Percentiles rank a stretch among this genome's conserved stretches.
These are phyloP conservation scores for Ancistrus triradiatus DNA, from an alignment of 2,113 vertebrate species.

Conservation along the genomic window DNA sequence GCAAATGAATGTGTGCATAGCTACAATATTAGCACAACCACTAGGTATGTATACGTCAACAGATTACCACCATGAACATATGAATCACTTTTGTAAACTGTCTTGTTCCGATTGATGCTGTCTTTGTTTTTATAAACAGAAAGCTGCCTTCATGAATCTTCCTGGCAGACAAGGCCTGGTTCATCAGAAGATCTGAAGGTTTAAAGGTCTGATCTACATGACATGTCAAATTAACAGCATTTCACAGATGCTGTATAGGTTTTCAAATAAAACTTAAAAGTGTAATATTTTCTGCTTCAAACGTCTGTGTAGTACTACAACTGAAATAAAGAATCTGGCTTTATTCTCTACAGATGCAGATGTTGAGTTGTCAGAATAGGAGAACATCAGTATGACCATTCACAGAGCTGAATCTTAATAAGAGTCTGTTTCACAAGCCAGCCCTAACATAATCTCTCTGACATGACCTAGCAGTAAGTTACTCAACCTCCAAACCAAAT, in stretches of 20 bases:
- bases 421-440: neutral
- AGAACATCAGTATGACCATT: constrained; percentile 21
- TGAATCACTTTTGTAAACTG: neutral
- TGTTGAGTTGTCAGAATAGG: constrained; percentile 20
- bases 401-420: neutral
- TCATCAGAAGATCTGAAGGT: too few species aligned
- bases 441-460: neutral
- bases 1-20: constrained; percentile 24
- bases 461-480: constrained; percentile 3
- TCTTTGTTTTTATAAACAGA: constrained; percentile 2
- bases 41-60: constrained; percentile 7
- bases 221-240: too few species aligned
- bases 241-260: too few species aligned
- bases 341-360: too few species aligned
- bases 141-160: constrained; percentile 6
- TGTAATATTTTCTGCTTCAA: too few species aligned
- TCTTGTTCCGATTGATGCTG: neutral
- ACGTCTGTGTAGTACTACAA: too few species aligned
- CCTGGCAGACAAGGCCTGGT: too few species aligned
- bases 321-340: too few species aligned
- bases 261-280: too few species aligned
- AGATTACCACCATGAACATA: neutral
- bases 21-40: constrained; percentile 25
- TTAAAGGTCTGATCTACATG: too few species aligned
- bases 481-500: constrained; percentile 12